A percentile compares a stretch with the other conserved stretches of the same genome.
phyloP scores from a whole-genome alignment of 1,140 invertebrate species.

The Drosophila pandora region DNA sequence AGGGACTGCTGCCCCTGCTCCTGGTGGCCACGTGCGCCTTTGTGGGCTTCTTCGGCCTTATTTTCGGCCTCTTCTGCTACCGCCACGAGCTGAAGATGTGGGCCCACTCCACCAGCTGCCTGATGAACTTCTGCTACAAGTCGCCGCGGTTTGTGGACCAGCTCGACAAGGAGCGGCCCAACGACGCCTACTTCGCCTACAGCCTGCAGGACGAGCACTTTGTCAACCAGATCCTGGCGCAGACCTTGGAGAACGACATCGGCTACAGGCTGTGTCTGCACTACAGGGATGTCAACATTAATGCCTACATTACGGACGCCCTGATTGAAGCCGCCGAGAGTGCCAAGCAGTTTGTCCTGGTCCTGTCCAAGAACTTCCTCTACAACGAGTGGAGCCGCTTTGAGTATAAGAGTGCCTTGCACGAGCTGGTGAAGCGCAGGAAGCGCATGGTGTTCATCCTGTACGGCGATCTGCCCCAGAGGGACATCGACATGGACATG shows the following conservation, averaged over 20 bases:
- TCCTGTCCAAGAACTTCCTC: slow-evolving; percentile 96
- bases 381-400: slow-evolving; percentile 97
- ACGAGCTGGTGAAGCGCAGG: slow-evolving; percentile 93
- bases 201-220: slow-evolving; percentile 95
- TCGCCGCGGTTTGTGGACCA: slow-evolving; percentile 89
- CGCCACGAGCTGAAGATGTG: slow-evolving; percentile 93
- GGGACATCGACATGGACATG: slow-evolving; percentile 95
- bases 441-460: slow-evolving; percentile 93
- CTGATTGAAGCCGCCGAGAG: slow-evolving; percentile 96
- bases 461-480: slow-evolving; percentile 91
- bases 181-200: slow-evolving; percentile 96
- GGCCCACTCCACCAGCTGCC: slow-evolving; percentile 92
- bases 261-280: slow-evolving; percentile 93
- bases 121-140: slow-evolving; percentile 91
- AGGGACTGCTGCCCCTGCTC: slow-evolving; percentile 91
- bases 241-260: slow-evolving; percentile 91
- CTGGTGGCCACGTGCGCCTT: slow-evolving; percentile 90
- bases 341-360: slow-evolving; percentile 94
- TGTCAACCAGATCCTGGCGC: slow-evolving; percentile 92
- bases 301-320: slow-evolving; percentile 93
- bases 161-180: slow-evolving; percentile 92
- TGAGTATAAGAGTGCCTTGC: slow-evolving; percentile 96
- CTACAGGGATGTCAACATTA: slow-evolving; percentile 93
- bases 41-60: slow-evolving; percentile 88
- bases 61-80: slow-evolving; percentile 91